Percentiles rank a stretch among this genome's conserved stretches.
These are phyloP conservation scores for Notolepis coatsorum DNA, from an alignment of 2,797 vertebrate species.

Conservation along the genomic window DNA sequence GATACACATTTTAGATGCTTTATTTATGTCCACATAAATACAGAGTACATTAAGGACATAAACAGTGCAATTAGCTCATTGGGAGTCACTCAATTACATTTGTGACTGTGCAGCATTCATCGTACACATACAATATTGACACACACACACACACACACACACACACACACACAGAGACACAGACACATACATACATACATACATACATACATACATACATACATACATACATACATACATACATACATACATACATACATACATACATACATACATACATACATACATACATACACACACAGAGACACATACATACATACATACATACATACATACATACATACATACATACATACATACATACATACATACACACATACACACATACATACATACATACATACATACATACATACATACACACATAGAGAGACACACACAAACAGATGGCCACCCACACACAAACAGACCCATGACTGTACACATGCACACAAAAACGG, in stretches of 20 bases:
- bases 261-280: too few species aligned
- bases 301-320: too few species aligned
- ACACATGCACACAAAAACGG: not conserved
- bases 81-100: too few species aligned
- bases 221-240: not conserved
- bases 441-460: slow-evolving; percentile 2
- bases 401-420: not conserved
- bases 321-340: not conserved
- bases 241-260: not conserved
- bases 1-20: too few species aligned
- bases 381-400: not conserved
- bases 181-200: not conserved
- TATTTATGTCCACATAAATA: too few species aligned
- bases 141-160: not conserved
- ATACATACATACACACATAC: slow-evolving; percentile 6
- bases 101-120: too few species aligned
- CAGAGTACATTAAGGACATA: too few species aligned
- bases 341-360: not conserved
- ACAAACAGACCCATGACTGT: not conserved
- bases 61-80: too few species aligned
- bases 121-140: too few species aligned
- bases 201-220: not conserved
- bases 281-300: not conserved
- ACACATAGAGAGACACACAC: not conserved
- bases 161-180: not conserved